Evolutionary conservation across 37 sponge, comb jelly and placozoan species (phyloP), one percentile per base, ranked within the genome.

Genomic region (Oopsacas minuta): DNA sequence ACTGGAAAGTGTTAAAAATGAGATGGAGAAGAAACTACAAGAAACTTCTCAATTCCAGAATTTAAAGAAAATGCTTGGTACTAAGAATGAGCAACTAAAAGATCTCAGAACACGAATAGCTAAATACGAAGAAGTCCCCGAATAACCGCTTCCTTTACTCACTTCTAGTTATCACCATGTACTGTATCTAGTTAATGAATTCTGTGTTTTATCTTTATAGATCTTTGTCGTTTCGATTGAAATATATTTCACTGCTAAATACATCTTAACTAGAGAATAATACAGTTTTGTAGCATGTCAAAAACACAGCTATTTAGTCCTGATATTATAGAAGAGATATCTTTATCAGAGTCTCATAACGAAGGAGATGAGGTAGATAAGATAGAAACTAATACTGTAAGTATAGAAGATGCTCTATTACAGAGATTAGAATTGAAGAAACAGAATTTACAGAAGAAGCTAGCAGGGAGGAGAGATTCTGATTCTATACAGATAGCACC

Each of bases 11-110:
- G 37, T 23, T 32, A 0, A 37, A 17, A 81, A 92, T 85, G 97
- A 97, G 52, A 81, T 97, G 84, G 93, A 92, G 36, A 90, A 88
- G 87, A 94, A 94, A 53, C 91, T 97, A 39, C 83, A 61, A 42
- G 92, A 91, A 25, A 97, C 93, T 22, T 82, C 91, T 36, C 94
- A 94, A 86, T 97, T 89, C 81, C 39, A 86, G 39, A 97, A 94
- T 81, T 75, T 97, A 87, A 92, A 83, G 86, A 94, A 91, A 37
- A 92, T 97, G 91, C 84, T 97, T 39, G 52, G 42, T 1, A 86
- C 89, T 0, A 97, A 97, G 84, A 97, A 94, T 46, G 90, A 90
- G 15, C 90, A 88, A 51, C 82, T 97, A 17, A 94, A 91, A 39
- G 93, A 94, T 34, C 86, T 97, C 20, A 88, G 98, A 35, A 51